Evolutionary conservation across 1,140 invertebrate species (phyloP), one percentile per base, ranked within the genome.

Genomic region (Odontomachus brunneus): DNA sequence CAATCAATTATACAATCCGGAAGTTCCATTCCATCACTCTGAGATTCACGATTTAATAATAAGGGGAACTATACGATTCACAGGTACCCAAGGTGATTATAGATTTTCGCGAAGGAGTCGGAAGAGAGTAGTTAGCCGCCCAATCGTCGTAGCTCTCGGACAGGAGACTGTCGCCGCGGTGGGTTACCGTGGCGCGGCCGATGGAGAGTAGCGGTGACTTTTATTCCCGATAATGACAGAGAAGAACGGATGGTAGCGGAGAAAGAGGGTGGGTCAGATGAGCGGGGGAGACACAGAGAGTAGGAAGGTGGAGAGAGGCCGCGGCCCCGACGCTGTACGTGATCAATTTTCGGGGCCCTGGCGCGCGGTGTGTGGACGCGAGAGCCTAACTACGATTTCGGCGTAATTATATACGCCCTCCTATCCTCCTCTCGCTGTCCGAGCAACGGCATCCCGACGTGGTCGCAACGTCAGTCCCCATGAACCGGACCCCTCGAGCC

Each of bases 171-270:
- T 94, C 92, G 92, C 90, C 91, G 90, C 57, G 76, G 90, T 85
- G 90, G 93, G 92, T 92, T 92, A 90, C 88, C 90, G 81, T 89
- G 78, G 75, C 86, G 60, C 73, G 19, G 3, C 33, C 63, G 33
- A 59, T 60, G 55, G 82, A 90, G 92, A 90, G 92, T 93, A 94
- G 93, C 93, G 92, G 93, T 94, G 93, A 94, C 93, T 94, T 93
- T 94, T 94, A 94, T 94, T 94, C 92, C 90, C 92, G 93, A 94
- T 94, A 94, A 94, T 94, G 93, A 94, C 93, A 94, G 93, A 91
- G 91, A 57, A 80, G 75, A 71, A 59, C 75, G 63, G 51, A 33
- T 51, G 63, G 63, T 78, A 69, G 63, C 75, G 51, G 65, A 91
- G 86, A 84, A 87, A 85, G 82, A 84, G 85, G 24, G 75, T 62